Base-by-base conservation (phyloP, 1,140 invertebrate genomes). In the Dysdera silvatica region DNA sequence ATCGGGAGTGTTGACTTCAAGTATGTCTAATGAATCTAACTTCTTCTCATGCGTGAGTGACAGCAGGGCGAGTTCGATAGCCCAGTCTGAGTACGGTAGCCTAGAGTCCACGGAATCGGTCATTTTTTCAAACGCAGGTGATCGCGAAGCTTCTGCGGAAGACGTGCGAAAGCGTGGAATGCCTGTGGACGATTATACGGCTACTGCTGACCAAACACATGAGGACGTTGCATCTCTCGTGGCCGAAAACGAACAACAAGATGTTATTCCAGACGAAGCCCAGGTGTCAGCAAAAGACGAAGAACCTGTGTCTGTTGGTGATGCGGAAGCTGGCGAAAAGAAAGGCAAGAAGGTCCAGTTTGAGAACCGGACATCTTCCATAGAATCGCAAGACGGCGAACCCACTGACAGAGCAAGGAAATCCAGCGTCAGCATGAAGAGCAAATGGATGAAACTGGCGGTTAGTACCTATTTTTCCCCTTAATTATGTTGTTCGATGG, bases 21-120 rank as follows among this genome's bases (percentile, higher is more conserved):
- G 65, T 45, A 43, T 65, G 35, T 73, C 72, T 6, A 64, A 65
- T 32, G 73, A 74, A 61, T 74, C 73, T 3, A 70, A 69, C 14
- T 71, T 72, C 45, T 74, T 72, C 54, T 70, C 69, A 23, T 66
- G 49, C 23, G 68, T 67, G 33, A 68, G 63, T 40, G 73, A 71
- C 23, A 72, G 71, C 49, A 54, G 70, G 18, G 62, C 69, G 40
- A 69, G 66, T 63, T 68, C 68, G 6, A 61, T 72, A 7, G 53
- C 61, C 5, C 61, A 67, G 16, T 67, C 61, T 23, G 69, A 69
- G 29, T 71, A 58, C 14, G 64, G 60, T 7, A 67, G 64, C 32
- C 33, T 58, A 26, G 58, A 57, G 3, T 70, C 68, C 28, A 56
- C 60, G 56, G 70, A 71, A 47, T 62, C 61, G 20, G 64, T 65